A percentile compares a stretch with the other conserved stretches of the same genome.
These are phyloP conservation scores for Bombus turneri DNA, from an alignment of 1,140 invertebrate species.

Conservation along the genomic window DNA sequence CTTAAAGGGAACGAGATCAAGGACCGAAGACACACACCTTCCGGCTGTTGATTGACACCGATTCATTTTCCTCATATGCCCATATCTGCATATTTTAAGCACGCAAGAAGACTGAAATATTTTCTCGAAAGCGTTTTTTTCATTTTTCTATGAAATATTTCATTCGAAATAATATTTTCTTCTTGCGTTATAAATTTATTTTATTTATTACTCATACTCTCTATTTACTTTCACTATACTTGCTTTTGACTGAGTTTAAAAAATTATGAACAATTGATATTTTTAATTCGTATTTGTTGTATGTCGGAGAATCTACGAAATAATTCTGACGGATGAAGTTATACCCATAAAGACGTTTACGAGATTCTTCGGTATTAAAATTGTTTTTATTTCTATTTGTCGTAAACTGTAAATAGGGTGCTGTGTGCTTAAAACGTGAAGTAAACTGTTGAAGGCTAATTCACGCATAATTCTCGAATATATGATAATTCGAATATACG, in stretches of 20 bases:
- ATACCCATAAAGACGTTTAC: not conserved
- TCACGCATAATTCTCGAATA: too few species aligned
- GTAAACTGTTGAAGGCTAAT: not conserved
- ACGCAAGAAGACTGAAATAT: not conserved
- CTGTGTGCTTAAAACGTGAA: not conserved
- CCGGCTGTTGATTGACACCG: slow-evolving; percentile 37
- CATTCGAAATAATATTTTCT: not conserved
- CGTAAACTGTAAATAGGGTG: too few species aligned
- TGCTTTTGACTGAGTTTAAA: not conserved
- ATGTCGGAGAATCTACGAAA: too few species aligned
- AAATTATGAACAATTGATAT: not conserved
- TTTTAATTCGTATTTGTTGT: not conserved
- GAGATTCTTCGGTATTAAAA: too few species aligned
- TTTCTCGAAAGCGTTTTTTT: not conserved
- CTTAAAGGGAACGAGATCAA: slow-evolving; percentile 40
- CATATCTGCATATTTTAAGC: not conserved
- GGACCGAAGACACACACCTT: slow-evolving; percentile 21
- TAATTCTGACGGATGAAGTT: not conserved
- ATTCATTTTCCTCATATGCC: slow-evolving; percentile 4
- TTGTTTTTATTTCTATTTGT: too few species aligned
- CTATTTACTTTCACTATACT: not conserved
- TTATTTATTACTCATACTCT: too few species aligned
- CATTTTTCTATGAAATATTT: not conserved
- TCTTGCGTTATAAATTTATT: not conserved
- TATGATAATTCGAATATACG: not conserved